Base-by-base conservation (phyloP, 2,888 invertebrate species). In the Leucoptera coffeella region DNA sequence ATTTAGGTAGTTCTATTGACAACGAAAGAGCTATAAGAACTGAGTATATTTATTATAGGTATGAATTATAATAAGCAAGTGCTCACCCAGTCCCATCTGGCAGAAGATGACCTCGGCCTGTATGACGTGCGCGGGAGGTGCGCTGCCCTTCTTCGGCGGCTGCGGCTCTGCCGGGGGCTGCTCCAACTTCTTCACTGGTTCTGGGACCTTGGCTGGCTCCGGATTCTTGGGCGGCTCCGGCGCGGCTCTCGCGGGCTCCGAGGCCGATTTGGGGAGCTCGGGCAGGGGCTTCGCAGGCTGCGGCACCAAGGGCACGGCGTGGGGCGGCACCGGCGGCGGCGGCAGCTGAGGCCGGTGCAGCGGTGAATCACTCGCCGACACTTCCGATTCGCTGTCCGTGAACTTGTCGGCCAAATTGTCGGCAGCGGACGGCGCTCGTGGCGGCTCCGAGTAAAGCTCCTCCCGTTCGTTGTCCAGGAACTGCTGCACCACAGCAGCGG, bases 71-170 rank as follows among this genome's bases (percentile, higher is more conserved):
- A n/a, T n/a, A n/a, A n/a, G n/a, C n/a, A n/a, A 17, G 14, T 17
- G 60, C 74, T 80, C 47, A 83, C 83, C 82, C 27, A 83, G 59
- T 41, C 82, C 82, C 75, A 82, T 80, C 52, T 78, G 77, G 50
- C 78, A 75, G 62, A 82, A 82, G 43, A 82, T 78, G 36, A 80
- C 79, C 43, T 81, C 81, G 22, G 82, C 78, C 42, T 77, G 77
- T 33, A 77, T 77, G 45, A 74, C 62, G 43, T 67, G 67, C 17
- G 72, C 61, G 29, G 56, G 41, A 29, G 64, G 54, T n/a, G 25
- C 24, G 14, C 15, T 20, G 14, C 23, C 22, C 14, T 30, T 12
- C 25, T 26, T 33, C 30, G 19, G 15, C 6, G 32, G 25, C 35
- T 37, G 36, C 23, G 30, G 36, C 11, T 25, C 27, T 8, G 27